Evolutionary conservation across 2,113 vertebrate species (phyloP), one percentile per base, ranked within the genome.

Genomic region (Tiliqua scincoides): DNA sequence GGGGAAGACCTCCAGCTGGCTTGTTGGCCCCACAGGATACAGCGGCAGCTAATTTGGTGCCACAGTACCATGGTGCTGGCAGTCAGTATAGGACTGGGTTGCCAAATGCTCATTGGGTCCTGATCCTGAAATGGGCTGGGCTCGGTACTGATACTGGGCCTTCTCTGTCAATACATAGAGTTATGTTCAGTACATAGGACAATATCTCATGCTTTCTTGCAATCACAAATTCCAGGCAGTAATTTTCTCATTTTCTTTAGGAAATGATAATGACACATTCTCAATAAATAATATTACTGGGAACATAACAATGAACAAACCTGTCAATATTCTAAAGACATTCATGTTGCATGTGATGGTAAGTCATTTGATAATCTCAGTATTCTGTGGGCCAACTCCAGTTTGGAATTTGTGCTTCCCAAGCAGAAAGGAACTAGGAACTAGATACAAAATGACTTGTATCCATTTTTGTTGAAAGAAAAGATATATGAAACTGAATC

Each of bases 231-330:
- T 14, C 0, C 71, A 73, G 88, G n/a, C 27, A 30, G 1, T 73
- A 4, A 35, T 27, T 40, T 82, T 82, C 59, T 74, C 6, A 1
- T 83, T 95, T 85, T 87, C 61, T 43, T 54, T 87, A 98, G 98
- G 98, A 88, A 94, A 98, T 2, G 89, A 93, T 48, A 94, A 96
- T 0, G 83, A 93, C 1, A 91, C 97, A 35, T 98, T 98, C 94
- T 94, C 94, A 82, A 94, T 98, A 32, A 90, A 97, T 63, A 92
- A 92, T 43, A 92, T 92, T 27, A 96, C 96, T 0, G 98, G 98
- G 43, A 98, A 97, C 85, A 95, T 98, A 89, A 97, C 96, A 6
- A 98, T 98, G 98, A 91, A 93, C 3, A 97, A 97, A 91, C 87
- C 88, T 74, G 96, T 94, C 10, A 95, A 97, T 62, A 94, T 96